Evolutionary conservation across 1,140 invertebrate species (phyloP).

Genomic region (Drosophila ogumai): DNA sequence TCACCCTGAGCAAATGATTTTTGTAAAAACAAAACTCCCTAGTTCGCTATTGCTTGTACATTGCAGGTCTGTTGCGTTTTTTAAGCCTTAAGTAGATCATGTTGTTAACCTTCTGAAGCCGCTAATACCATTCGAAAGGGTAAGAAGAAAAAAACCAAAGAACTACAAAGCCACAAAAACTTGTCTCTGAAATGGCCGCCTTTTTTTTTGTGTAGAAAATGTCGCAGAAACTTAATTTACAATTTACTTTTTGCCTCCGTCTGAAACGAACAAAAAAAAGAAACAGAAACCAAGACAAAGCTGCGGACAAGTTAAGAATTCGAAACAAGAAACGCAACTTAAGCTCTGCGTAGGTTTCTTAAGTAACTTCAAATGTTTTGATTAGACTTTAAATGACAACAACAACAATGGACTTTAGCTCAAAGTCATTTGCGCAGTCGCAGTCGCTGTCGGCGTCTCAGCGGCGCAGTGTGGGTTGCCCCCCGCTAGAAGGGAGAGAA

Average conservation of each 20-base stretch:
- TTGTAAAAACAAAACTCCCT: neutral
- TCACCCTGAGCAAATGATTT: conserved; percentile 24
- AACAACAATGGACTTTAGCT: conserved; percentile 53
- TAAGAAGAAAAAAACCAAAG: conserved; percentile 16
- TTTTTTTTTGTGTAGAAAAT: conserved; percentile 39
- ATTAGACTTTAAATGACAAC: conserved; percentile 80
- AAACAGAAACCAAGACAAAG: conserved; percentile 39
- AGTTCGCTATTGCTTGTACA: neutral
- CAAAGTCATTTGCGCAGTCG: conserved; percentile 69
- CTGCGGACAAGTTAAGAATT: conserved; percentile 75
- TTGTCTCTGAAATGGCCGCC: conserved; percentile 18
- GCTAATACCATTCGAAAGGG: conserved; percentile 36
- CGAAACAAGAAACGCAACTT: conserved; percentile 81
- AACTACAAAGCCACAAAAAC: conserved; percentile 41
- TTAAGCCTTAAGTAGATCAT: conserved; percentile 26
- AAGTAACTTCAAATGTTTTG: conserved; percentile 83
- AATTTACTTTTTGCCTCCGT: conserved; percentile 47
- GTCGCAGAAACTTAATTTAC: conserved; percentile 55
- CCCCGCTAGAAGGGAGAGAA: conserved; percentile 3
- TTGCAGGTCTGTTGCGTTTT: neutral
- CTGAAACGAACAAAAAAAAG: conserved; percentile 19
- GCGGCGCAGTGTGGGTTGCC: conserved; percentile 66
- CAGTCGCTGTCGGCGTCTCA: conserved; percentile 8
- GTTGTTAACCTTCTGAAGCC: conserved; percentile 23
- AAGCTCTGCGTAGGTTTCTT: conserved; percentile 80